These are phyloP conservation scores for Lasioglossum pauxillum DNA, from an alignment of 2,888 invertebrate species.

Conservation along the genomic window DNA sequence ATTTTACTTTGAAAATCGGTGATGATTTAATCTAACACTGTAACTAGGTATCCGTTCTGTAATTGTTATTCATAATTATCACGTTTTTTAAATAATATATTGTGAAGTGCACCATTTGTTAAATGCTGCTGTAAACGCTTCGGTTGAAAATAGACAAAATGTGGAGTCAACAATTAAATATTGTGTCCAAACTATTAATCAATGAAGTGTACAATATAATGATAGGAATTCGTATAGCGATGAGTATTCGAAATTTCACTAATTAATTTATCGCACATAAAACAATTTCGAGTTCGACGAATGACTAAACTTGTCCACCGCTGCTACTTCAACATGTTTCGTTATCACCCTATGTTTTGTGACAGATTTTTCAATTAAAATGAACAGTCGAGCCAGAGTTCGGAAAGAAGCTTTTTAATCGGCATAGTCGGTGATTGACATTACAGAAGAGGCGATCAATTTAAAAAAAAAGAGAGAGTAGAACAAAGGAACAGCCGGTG, in stretches of 20 bases:
- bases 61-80: too few relatives aligned
- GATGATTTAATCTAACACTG: too few relatives aligned
- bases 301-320: background rate
- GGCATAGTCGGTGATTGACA: background rate
- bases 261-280: background rate
- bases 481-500: conserved; percentile 14
- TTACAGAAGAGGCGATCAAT: conserved; percentile 8
- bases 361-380: background rate
- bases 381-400: background rate
- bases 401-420: background rate
- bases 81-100: too few relatives aligned
- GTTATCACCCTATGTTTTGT: too few relatives aligned
- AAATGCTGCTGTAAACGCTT: background rate
- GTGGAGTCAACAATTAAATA: background rate
- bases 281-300: background rate
- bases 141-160: background rate
- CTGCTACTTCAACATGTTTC: background rate
- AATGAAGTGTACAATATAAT: too few relatives aligned
- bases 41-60: too few relatives aligned
- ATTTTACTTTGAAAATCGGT: too few relatives aligned
- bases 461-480: background rate
- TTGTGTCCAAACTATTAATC: background rate
- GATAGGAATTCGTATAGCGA: too few relatives aligned
- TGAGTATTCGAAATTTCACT: background rate
- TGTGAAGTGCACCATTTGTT: background rate